Base-by-base conservation (phyloP, 1,140 invertebrate genomes). In the Drosophila orosa region DNA sequence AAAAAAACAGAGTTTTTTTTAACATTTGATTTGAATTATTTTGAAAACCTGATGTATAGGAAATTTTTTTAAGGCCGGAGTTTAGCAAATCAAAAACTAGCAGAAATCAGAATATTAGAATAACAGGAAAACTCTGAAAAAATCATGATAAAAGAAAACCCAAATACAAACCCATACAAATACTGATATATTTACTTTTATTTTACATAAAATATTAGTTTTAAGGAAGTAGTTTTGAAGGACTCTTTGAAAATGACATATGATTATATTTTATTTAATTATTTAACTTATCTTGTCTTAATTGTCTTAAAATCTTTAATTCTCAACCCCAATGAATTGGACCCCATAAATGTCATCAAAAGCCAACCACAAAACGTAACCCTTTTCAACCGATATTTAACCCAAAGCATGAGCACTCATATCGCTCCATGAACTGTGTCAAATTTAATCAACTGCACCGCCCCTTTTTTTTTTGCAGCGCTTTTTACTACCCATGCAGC, bases 371-470 rank as follows among this genome's bases (percentile, higher is more conserved):
- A 80, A 56, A 52, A 50, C 63, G 35, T 61, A 85, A 79, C 77
- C 81, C 79, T 80, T 85, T 84, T 76, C 56, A 33, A 44, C 33
- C 54, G 40, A 72, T 67, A 58, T 82, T 58, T 35, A 47, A 58
- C 40, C 42, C 79, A 66, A 66, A 65, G 10, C 19, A 19, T 24
- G 13, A 6, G 19, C 45, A 42, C 65, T 56, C 48, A 37, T 50
- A 29, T 25, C 47, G 13, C 24, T 33, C 35, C 74, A 50, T 74
- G 69, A 89, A 89, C 72, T 89, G 84, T 80, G 67, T 89, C 80
- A 61, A 89, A 89, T 89, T 89, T 89, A 89, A 89, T 89, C 69
- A 89, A 89, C 84, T 89, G 56, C 54, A 17, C 19, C 24, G 13
- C 35, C 45, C 75, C 47, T 52, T 15, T 12, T 60, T n/a, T n/a